Evolutionary conservation across 2,797 vertebrate species (phyloP).

Genomic region (Ctenopoma multispine): DNA sequence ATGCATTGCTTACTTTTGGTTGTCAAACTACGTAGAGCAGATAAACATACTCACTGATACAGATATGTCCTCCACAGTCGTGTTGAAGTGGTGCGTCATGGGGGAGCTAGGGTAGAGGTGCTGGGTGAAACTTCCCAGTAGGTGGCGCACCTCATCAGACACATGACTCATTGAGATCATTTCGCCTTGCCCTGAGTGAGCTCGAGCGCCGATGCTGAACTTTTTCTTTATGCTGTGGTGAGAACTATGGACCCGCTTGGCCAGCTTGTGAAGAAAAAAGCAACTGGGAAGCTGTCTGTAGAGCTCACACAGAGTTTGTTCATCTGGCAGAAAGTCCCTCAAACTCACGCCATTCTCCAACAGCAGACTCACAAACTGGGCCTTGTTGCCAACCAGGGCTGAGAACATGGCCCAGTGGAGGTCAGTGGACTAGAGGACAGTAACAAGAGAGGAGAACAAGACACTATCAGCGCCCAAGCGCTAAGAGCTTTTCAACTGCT

Average conservation of each 20-base stretch:
- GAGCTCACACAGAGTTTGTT: conserved; percentile 84
- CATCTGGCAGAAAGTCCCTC: conserved; percentile 86
- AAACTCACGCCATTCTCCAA: conserved; percentile 92
- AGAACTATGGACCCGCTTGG: conserved; percentile 83
- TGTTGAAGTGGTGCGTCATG: conserved; percentile 42
- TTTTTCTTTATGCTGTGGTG: conserved; percentile 15
- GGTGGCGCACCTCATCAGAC: conserved; percentile 88
- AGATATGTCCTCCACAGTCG: conserved; percentile 63
- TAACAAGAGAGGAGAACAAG: not conserved
- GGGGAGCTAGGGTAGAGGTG: conserved; percentile 82
- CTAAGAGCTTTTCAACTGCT: not conserved
- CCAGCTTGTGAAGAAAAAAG: conserved; percentile 88
- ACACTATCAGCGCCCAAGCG: not conserved
- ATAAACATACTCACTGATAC: conserved; percentile 64
- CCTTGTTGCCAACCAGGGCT: conserved; percentile 91
- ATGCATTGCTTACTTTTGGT: no score
- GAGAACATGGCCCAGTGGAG: conserved; percentile 91
- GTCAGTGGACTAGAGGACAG: conserved; percentile 86
- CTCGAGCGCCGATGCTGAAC: conserved; percentile 2
- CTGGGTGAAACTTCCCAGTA: conserved; percentile 90
- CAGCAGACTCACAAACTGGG: conserved; percentile 92
- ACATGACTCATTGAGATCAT: conserved; percentile 85
- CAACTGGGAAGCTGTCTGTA: conserved; percentile 88
- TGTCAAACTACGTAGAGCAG: no score
- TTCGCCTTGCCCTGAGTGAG: not conserved